phyloP scores from a whole-genome alignment of 2,113 vertebrate genomes.

The Albula goreensis region DNA sequence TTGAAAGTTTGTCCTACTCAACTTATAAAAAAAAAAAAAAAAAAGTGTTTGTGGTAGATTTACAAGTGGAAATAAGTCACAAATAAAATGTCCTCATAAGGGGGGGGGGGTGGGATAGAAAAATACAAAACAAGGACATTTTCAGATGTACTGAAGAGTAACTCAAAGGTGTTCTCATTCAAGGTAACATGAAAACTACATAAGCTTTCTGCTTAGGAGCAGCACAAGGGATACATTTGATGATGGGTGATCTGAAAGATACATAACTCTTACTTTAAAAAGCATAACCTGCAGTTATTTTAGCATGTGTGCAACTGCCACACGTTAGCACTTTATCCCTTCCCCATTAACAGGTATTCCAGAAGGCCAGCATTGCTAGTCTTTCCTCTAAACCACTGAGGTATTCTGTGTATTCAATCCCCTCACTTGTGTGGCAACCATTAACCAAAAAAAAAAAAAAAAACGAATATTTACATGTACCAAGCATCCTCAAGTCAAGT shows the following conservation, averaged over 20 bases:
- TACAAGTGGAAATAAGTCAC: conserved; percentile 16
- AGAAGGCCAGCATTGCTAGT: neutral
- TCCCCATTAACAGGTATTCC: neutral
- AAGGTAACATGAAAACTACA: neutral
- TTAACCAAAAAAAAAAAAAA: conserved; percentile 13
- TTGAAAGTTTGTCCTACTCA: too few relatives aligned
- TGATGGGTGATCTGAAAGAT: neutral
- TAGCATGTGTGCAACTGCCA: conserved; percentile 15
- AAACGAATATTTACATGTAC: conserved; percentile 26
- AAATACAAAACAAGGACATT: neutral
- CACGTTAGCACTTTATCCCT: neutral
- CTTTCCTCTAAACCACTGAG: conserved; percentile 18
- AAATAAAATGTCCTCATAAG: neutral
- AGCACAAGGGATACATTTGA: conserved; percentile 2
- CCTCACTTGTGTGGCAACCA: neutral
- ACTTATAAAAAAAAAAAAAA: too few relatives aligned
- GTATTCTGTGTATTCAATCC: conserved; percentile 20
- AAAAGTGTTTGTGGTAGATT: conserved; percentile 12
- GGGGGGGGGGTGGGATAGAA: neutral
- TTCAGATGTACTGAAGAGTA: neutral
- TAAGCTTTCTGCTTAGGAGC: conserved; percentile 1
- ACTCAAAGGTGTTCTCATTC: conserved; percentile 3
- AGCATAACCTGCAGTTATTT: conserved; percentile 9
- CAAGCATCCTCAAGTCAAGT: neutral
- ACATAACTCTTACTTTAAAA: neutral